Evolutionary conservation across 1,140 invertebrate genomes (phyloP).

Genomic region (Drosophila lacteicornis): DNA sequence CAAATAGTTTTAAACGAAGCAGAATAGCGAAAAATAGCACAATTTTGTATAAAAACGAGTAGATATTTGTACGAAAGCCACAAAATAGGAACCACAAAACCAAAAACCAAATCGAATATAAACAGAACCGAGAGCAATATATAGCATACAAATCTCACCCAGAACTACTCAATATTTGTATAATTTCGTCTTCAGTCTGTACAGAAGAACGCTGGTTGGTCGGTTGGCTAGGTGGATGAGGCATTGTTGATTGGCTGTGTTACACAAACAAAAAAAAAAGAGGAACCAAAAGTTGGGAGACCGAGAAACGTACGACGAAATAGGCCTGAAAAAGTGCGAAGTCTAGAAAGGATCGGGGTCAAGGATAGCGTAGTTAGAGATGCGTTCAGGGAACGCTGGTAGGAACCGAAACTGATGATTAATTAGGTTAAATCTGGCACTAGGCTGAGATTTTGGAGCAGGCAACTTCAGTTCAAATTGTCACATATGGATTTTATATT

Average conservation of each 20-base stretch:
- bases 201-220: conserved; percentile 15
- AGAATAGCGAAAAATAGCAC: conserved; percentile 73
- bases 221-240: conserved; percentile 24
- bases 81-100: conserved; percentile 26
- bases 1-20: conserved; percentile 69
- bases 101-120: background rate
- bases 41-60: conserved; percentile 71
- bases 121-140: conserved; percentile 34
- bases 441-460: conserved; percentile 8
- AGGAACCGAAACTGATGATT: conserved; percentile 48
- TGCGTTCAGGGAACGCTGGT: conserved; percentile 51
- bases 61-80: conserved; percentile 55
- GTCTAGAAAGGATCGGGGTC: conserved; percentile 15
- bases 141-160: conserved; percentile 22
- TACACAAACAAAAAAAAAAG: conserved; percentile 41
- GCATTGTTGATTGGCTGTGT: conserved; percentile 79
- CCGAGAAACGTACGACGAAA: conserved; percentile 29
- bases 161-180: conserved; percentile 25
- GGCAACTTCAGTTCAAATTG: conserved; percentile 65
- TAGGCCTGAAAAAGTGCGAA: conserved; percentile 7
- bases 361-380: conserved; percentile 38
- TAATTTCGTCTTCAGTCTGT: conserved; percentile 39
- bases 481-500: conserved; percentile 54
- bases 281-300: conserved; percentile 27
- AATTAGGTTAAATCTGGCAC: conserved; percentile 32